Base-by-base conservation (phyloP, 2,113 vertebrate species). In the Pluvianellus socialis region DNA sequence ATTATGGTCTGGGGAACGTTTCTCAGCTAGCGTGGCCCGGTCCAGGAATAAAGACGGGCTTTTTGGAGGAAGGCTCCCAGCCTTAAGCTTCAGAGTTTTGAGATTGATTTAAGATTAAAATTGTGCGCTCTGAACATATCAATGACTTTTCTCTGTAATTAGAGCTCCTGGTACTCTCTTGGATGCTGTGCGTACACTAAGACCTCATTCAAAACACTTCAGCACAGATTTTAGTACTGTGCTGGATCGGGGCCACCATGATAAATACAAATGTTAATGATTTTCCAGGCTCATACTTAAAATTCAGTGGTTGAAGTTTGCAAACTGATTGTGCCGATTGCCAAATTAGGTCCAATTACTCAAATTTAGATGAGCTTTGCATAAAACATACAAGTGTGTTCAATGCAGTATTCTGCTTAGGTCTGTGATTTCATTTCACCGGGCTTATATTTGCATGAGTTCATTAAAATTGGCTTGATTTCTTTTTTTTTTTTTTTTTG, bases 281-380 rank as follows among this genome's bases (percentile, higher is more conserved):
- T 94, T 94, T 95, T 96, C 42, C 67, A 91, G 71, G 93, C 91
- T 95, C n/a, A 77, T 91, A 89, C 91, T 96, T 97, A 94, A 97
- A 94, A 97, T 97, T 95, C 94, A 94, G 87, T 74, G 91, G 87
- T 87, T 92, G 96, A 97, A 96, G 96, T 95, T 97, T 97, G 91
- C 96, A 97, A 97, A 97, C 95, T 88, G 94, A 94, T 95, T 97
- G 95, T 96, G 97, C 80, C 92, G 94, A 97, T 96, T 95, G 96
- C 92, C 89, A 96, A 96, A 96, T 97, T 95, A 96, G 91, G 91
- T 97, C 90, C 93, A 96, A 96, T 96, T 97, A 96, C 89, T 92
- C 70, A 96, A 94, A 96, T 96, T 96, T 88, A 97, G 94, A 96
- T 96, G 93, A 96, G 91, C 94, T 97, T 96, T 96, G 97, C 97